Conservation (phyloP, 2,113 vertebrate species). For the Saccopteryx bilineata region DNA sequence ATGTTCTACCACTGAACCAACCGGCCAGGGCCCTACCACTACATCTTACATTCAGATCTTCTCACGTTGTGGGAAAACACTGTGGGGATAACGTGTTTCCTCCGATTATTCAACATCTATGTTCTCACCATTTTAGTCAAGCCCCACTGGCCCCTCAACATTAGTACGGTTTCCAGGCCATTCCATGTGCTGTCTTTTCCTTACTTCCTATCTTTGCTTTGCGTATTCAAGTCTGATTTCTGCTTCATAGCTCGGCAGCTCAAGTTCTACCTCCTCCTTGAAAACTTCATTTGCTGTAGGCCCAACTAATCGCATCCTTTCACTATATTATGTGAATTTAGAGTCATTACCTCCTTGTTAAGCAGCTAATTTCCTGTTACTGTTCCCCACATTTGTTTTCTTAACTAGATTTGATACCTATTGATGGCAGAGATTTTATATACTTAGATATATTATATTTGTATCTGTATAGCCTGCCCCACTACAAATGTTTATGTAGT, state of each 20-base stretch:
- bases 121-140: conserved; percentile 61
- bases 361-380: neutral
- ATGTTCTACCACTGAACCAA: too few species aligned
- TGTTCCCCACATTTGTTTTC: neutral
- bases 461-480: neutral
- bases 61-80: conserved; percentile 27
- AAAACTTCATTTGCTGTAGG: conserved; percentile 39
- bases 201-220: conserved; percentile 65
- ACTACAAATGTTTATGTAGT: conserved; percentile 37
- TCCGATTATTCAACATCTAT: conserved; percentile 60
- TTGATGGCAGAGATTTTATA: neutral
- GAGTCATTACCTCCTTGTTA: neutral
- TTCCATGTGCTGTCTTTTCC: neutral
- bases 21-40: neutral
- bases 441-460: neutral
- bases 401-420: conserved; percentile 40
- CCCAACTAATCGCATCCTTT: conserved; percentile 6
- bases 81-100: conserved; percentile 34
- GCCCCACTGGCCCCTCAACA: neutral
- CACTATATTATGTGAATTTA: conserved; percentile 14
- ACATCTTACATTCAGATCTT: conserved; percentile 43
- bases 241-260: conserved; percentile 8
- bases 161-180: conserved; percentile 64
- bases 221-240: conserved; percentile 53
- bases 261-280: conserved; percentile 15